Conservation (phyloP, 2,797 vertebrate genomes). For the Tadarida brasiliensis region DNA sequence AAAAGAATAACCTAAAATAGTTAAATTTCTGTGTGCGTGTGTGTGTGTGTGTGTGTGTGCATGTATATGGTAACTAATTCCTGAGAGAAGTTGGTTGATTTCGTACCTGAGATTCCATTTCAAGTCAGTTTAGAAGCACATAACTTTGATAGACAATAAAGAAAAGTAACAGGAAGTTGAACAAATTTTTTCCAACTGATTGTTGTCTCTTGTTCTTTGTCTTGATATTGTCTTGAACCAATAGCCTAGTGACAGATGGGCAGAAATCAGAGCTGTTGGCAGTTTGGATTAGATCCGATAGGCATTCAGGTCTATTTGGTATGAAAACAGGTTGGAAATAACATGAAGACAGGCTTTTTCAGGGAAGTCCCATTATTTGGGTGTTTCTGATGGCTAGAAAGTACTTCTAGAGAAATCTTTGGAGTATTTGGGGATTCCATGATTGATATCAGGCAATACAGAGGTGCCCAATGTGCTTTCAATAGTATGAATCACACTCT, state of each 20-base stretch:
- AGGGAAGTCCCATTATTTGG: constrained; percentile 62
- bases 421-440: constrained; percentile 52
- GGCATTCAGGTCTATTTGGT: constrained; percentile 69
- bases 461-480: neutral
- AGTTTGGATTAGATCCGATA: constrained; percentile 60
- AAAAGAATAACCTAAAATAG: neutral
- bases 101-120: constrained; percentile 38
- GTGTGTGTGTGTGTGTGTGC: neutral
- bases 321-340: constrained; percentile 69
- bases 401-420: constrained; percentile 33
- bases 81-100: neutral
- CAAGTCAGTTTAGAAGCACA: neutral
- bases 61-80: neutral
- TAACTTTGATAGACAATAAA: constrained; percentile 6
- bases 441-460: constrained; percentile 62
- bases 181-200: neutral
- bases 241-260: constrained; percentile 70
- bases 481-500: constrained; percentile 35
- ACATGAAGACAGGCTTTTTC: constrained; percentile 64
- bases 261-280: constrained; percentile 66
- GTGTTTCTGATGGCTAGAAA: constrained; percentile 52
- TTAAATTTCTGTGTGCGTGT: neutral
- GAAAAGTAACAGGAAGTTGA: constrained; percentile 17
- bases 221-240: constrained; percentile 65
- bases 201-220: constrained; percentile 65